Base-by-base conservation (phyloP, 2,888 invertebrate genomes). In the Cecidostiba fungosa region DNA sequence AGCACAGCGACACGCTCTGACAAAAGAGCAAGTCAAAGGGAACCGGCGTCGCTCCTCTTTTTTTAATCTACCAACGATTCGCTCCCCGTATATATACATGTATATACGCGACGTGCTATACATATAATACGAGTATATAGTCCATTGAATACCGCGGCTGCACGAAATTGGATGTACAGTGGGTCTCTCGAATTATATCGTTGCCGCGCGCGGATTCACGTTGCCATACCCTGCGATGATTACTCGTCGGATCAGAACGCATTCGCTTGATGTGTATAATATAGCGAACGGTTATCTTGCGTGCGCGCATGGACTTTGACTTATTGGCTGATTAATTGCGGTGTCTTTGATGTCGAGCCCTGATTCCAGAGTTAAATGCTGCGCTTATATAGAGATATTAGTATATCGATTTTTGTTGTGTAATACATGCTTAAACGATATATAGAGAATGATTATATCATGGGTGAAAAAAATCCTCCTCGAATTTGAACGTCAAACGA, bases 41-140 rank as follows among this genome's bases (percentile, higher is more conserved):
- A 32, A 70, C 19, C 32, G 36, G 29, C 70, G 29, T 70, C 50
- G 32, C 50, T 70, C 36, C 39, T 62, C 91, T 92, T 92, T 92
- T 92, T 92, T 93, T 93, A 93, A 93, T 93, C 92, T 92, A n/a
- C 92, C 92, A 92, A 92, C 92, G 92, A 92, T 93, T 93, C 92
- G 91, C 91, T 89, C 82, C 90, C 91, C 43, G 10, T 26, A 39
- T 23, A 19, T 43, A 23, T 29, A 8, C 62, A n/a, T 26, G 10
- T 26, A 62, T 16, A 12, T 16, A 47, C n/a, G n/a, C n/a, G n/a
- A n/a, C n/a, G n/a, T n/a, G n/a, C n/a, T 5, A 16, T 16, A 16
- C 47, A 47, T 16, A 47, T 16, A 47, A 32, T 32, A 32, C 32
- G 32, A 1, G 47, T 5, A 16, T 16, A 16, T 3, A 47, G 12